These are phyloP conservation scores for Frankliniella fusca DNA, from an alignment of 2,888 invertebrate genomes.

Conservation along the genomic window DNA sequence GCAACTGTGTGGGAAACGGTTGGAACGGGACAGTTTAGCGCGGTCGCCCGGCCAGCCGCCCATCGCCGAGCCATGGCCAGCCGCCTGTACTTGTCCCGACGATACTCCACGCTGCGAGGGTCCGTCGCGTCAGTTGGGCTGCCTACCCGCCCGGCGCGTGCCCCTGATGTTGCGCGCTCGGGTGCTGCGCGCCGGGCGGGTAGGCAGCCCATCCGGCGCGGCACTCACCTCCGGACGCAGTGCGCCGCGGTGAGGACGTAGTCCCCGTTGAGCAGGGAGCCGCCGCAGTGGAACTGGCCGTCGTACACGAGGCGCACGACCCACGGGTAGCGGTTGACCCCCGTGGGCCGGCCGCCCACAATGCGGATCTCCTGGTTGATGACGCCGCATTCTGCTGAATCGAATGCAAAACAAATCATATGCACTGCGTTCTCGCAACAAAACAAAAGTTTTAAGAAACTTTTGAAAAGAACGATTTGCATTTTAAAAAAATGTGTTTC, in stretches of 20 bases:
- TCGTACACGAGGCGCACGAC: slow-evolving; percentile 80
- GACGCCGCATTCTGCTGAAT: slow-evolving; percentile 67
- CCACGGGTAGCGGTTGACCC: slow-evolving; percentile 82
- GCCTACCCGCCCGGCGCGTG: background rate
- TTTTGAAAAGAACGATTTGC: background rate
- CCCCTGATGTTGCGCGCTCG: background rate
- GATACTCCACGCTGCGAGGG: background rate
- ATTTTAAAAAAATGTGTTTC: too few relatives aligned
- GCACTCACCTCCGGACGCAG: slow-evolving; percentile 69
- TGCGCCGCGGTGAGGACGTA: slow-evolving; percentile 84
- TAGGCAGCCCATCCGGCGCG: background rate
- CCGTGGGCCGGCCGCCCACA: slow-evolving; percentile 77
- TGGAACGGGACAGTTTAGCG: background rate
- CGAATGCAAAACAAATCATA: background rate
- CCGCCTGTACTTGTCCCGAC: background rate
- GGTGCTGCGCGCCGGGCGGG: background rate
- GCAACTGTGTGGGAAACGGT: too few relatives aligned
- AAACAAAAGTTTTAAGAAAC: background rate
- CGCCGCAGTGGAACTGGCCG: slow-evolving; percentile 85
- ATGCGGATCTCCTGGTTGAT: slow-evolving; percentile 82
- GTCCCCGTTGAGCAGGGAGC: slow-evolving; percentile 74
- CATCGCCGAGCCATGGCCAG: background rate
- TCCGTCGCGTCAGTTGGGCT: background rate
- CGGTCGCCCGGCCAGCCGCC: background rate
- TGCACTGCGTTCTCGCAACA: background rate